Conservation (phyloP, 2,113 vertebrate species). For the Cisticola juncidis region DNA sequence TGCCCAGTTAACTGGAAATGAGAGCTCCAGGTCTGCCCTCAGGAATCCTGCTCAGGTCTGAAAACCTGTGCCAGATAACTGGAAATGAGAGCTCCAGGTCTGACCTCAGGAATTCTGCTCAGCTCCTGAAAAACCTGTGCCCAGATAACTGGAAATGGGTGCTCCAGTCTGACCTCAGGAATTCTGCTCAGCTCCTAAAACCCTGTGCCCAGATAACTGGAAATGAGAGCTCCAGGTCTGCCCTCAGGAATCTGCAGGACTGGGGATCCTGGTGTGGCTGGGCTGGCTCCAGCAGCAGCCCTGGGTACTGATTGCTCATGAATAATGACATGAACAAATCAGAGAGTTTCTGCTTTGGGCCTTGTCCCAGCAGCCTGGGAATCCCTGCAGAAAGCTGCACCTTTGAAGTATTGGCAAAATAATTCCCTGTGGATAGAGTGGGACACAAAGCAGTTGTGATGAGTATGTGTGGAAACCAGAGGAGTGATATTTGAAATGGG, state of each 20-base stretch:
- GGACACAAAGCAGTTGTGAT: neutral
- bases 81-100: too few species aligned
- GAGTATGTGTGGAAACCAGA: neutral
- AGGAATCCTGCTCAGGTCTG: accelerated
- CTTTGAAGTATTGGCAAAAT: neutral
- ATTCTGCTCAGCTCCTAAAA: neutral
- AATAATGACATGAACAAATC: accelerated
- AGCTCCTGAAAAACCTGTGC: too few species aligned
- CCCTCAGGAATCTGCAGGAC: accelerated
- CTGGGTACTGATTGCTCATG: accelerated
- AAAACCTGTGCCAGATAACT: too few species aligned
- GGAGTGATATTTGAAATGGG: neutral
- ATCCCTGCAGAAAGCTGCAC: neutral
- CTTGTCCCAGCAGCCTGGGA: neutral
- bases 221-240: neutral
- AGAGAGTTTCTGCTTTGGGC: neutral
- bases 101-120: too few species aligned
- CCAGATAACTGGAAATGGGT: too few species aligned
- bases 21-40: neutral
- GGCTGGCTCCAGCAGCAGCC: neutral
- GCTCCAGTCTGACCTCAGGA: too few species aligned
- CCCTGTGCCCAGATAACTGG: accelerated
- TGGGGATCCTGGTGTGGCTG: neutral
- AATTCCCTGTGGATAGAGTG: neutral
- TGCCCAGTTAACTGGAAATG: neutral